Base-by-base conservation (phyloP, 1,140 invertebrate species). In the Copidosoma floridanum region DNA sequence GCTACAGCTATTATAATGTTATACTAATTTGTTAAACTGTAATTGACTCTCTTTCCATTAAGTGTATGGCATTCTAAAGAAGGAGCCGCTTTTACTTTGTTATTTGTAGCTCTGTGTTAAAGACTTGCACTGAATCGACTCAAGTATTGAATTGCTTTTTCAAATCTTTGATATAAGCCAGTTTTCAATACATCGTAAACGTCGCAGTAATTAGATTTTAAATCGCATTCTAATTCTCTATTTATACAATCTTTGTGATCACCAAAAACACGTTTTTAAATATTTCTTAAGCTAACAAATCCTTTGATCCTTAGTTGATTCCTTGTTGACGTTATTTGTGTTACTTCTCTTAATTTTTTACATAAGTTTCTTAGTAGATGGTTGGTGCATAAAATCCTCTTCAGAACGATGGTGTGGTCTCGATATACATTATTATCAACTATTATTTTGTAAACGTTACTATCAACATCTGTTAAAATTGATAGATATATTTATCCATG, bases 391-490 rank as follows among this genome's bases (percentile, higher is more conserved):
- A n/a, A n/a, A n/a, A n/a, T n/a, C n/a, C n/a, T n/a, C n/a, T n/a
- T n/a, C n/a, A n/a, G n/a, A n/a, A n/a, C n/a, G n/a, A n/a, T n/a
- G n/a, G n/a, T n/a, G n/a, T n/a, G n/a, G n/a, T n/a, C n/a, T n/a
- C n/a, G n/a, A n/a, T n/a, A n/a, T n/a, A n/a, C n/a, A n/a, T n/a
- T n/a, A n/a, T n/a, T n/a, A n/a, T n/a, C n/a, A n/a, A n/a, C n/a
- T 16, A 81, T 71, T 51, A 63, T 68, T 7, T 64, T 58, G 52
- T 71, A 75, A 2, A 77, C 74, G 38, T 65, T 77, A 12, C 72
- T 74, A 57, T 82, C 81, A 10, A 78, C 77, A 68, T 82, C 81
- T 4, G 64, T 75, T 61, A 82, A 74, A 1, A 82, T 24, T 14
- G 46, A 54, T 40, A 57, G 64, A 58, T 81, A 81, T 23, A 75